Base-by-base conservation (phyloP, 2,113 vertebrate species). In the Struthio camelus region DNA sequence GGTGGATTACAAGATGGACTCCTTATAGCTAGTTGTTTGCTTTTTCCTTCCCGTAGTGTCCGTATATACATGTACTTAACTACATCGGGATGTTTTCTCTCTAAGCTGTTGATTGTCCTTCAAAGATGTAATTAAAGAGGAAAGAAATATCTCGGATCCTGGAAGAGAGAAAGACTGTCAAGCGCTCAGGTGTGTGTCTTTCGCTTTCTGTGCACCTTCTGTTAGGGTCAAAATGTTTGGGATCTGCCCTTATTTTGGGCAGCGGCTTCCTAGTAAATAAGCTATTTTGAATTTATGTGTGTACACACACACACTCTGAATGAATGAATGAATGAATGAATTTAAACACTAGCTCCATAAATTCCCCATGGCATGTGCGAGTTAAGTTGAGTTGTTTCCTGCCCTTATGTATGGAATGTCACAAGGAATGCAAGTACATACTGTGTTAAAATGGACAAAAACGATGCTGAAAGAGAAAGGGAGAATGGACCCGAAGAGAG, bases 1-100 rank as follows among this genome's bases (percentile, higher is more conserved):
- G 32, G 34, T 22, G 83, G 54, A 94, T 92, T 64, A 76, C n/a
- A 50, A 89, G 40, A 38, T 80, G 70, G 84, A 75, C 72, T 95
- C 70, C 61, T 71, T 92, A 25, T 85, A 28, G 91, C 50, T 91
- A 19, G 42, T 17, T 54, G 36, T 72, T 58, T 85, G 40, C 14
- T 53, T 94, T 90, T 84, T 59, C 58, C 76, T 87, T 94, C 40
- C 66, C n/a, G 77, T 66, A 27, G 24, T 7, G 7, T 53, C 23
- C 3, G 0, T 3, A 1, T 54, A 4, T 58, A 2, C 54, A 13
- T 7, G 5, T 82, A 56, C 40, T 36, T 34, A 58, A 80, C 38
- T 71, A 42, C 6, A 20, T 0, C 0, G 76, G 32, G 50, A 58
- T 44, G 44, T 42, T 73, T 89, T 80, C 18, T 53, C 9, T 67